phyloP scores from a whole-genome alignment of 2,888 invertebrate species.

The Enoplolaimus lenunculus region DNA sequence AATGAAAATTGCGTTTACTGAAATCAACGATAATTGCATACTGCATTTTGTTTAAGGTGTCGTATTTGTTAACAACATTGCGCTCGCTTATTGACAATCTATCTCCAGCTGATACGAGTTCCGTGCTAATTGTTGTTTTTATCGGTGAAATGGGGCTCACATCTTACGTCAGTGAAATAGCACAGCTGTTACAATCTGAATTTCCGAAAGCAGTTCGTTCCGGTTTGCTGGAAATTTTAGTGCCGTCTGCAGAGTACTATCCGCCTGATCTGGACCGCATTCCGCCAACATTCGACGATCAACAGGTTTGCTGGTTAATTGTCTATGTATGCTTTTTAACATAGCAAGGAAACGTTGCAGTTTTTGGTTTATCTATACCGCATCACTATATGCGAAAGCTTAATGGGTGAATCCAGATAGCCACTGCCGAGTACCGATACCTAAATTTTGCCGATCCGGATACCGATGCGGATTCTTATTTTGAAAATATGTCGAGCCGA shows the following conservation, averaged over 20 bases:
- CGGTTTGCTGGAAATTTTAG: constrained; percentile 41
- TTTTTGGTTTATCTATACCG: no score
- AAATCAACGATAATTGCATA: no score
- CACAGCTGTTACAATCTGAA: constrained; percentile 27
- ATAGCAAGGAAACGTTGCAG: no score
- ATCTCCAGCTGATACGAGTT: constrained; percentile 34
- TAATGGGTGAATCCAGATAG: no score
- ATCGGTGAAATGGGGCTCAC: constrained; percentile 31
- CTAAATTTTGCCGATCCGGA: no score
- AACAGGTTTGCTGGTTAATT: constrained; percentile 28
- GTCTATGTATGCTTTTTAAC: no score
- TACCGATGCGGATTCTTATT: no score
- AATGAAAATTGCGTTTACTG: no score
- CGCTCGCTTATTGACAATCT: constrained; percentile 40
- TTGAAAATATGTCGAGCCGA: no score
- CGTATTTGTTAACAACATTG: constrained; percentile 40
- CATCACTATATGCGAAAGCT: no score
- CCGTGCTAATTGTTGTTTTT: constrained; percentile 38
- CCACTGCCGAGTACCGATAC: no score
- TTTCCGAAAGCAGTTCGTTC: constrained; percentile 33
- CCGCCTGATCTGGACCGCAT: constrained; percentile 40
- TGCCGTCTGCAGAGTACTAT: constrained; percentile 43
- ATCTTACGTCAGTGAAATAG: constrained; percentile 6
- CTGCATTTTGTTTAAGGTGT: constrained; percentile 23
- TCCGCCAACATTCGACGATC: constrained; percentile 42